Conservation (phyloP, 2,888 invertebrate genomes). For the Pilophorus perplexus region DNA sequence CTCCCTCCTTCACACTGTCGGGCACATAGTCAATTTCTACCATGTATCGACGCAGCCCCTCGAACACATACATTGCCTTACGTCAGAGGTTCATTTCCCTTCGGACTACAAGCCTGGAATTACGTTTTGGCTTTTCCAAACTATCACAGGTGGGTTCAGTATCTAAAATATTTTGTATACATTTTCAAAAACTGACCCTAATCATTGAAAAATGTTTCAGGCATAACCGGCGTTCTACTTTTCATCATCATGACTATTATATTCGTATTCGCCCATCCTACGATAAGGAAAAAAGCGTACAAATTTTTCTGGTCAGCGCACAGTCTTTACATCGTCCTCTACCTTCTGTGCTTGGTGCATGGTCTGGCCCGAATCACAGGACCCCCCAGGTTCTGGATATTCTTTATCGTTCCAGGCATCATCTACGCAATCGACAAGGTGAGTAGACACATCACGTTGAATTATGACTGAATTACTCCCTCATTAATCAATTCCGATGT, state of each 20-base stretch:
- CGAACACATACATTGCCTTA: slow-evolving; percentile 86
- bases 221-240: slow-evolving; percentile 80
- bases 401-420: slow-evolving; percentile 86
- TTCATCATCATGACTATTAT: slow-evolving; percentile 92
- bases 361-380: slow-evolving; percentile 89
- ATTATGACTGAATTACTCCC: too few species aligned
- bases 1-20: slow-evolving; percentile 85
- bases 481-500: too few species aligned
- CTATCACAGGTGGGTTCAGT: slow-evolving; percentile 70
- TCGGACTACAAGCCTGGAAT: slow-evolving; percentile 93
- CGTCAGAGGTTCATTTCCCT: slow-evolving; percentile 89
- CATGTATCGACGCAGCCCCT: slow-evolving; percentile 94
- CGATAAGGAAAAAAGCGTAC: slow-evolving; percentile 87
- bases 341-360: slow-evolving; percentile 81
- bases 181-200: background rate
- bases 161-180: background rate
- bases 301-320: slow-evolving; percentile 95
- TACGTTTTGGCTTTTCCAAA: slow-evolving; percentile 93
- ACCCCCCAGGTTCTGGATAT: slow-evolving; percentile 89
- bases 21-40: slow-evolving; percentile 95
- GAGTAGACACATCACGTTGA: too few species aligned
- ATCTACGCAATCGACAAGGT: slow-evolving; percentile 87
- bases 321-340: slow-evolving; percentile 80
- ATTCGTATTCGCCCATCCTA: slow-evolving; percentile 94
- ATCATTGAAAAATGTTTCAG: slow-evolving; percentile 54